These are phyloP conservation scores for Aldrovandia affinis DNA, from an alignment of 2,797 vertebrate genomes.

Conservation along the genomic window DNA sequence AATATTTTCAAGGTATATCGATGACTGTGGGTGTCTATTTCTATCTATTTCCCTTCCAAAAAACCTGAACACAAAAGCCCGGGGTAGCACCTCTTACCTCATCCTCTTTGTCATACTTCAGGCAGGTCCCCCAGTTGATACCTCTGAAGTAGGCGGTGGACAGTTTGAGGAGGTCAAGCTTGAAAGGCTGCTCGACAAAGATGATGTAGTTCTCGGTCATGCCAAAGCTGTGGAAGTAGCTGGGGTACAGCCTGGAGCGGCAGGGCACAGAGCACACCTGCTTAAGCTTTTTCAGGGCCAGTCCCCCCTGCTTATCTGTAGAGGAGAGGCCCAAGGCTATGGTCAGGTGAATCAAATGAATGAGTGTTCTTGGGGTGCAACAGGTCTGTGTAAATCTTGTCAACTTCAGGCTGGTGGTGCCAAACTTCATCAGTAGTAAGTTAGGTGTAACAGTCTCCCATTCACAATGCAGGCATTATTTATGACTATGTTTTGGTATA, in stretches of 20 bases:
- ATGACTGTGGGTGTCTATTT: background rate
- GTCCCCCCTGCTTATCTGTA: constrained; percentile 63
- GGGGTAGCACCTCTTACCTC: constrained; percentile 64
- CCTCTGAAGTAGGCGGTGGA: constrained; percentile 86
- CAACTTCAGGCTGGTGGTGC: too few relatives aligned
- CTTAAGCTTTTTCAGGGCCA: constrained; percentile 72
- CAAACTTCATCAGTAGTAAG: too few relatives aligned
- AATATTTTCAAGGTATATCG: background rate
- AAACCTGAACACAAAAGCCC: background rate
- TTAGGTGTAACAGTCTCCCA: too few relatives aligned
- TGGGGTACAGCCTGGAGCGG: constrained; percentile 80
- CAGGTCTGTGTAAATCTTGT: too few relatives aligned
- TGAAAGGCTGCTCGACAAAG: constrained; percentile 90
- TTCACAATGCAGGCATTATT: too few relatives aligned
- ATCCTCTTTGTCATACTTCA: constrained; percentile 80
- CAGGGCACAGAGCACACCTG: constrained; percentile 81
- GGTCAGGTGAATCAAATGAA: background rate
- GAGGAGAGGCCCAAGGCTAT: constrained; percentile 1
- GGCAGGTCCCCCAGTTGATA: constrained; percentile 87
- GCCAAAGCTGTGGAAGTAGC: constrained; percentile 96
- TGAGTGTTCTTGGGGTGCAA: background rate
- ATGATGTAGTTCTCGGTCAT: constrained; percentile 88
- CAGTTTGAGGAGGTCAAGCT: constrained; percentile 83
- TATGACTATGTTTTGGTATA: too few relatives aligned
- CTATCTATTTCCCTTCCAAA: too few relatives aligned